Conservation (phyloP, 2,797 vertebrate genomes). For the Sphenopsis melanotis region DNA sequence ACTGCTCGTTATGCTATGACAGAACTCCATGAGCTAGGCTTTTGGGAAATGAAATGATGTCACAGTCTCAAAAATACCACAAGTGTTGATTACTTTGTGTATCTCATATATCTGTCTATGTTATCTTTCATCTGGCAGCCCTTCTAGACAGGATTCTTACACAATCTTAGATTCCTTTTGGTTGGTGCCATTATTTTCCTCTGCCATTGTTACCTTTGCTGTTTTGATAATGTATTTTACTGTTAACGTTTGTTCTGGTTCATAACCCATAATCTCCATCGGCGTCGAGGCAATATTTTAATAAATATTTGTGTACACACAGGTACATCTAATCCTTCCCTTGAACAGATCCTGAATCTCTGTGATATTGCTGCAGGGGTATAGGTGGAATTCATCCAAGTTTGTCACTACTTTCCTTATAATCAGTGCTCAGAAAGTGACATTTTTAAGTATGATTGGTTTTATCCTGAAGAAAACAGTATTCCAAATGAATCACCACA, state of each 20-base stretch:
- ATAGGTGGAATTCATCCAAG: background rate
- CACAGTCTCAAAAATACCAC: background rate
- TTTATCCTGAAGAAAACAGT: constrained; percentile 4
- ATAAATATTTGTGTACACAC: background rate
- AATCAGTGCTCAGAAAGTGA: background rate
- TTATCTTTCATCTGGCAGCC: background rate
- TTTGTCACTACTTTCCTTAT: background rate
- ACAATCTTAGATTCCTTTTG: background rate
- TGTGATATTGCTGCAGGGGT: background rate
- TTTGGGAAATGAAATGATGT: background rate
- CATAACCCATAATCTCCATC: background rate
- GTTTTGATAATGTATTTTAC: background rate
- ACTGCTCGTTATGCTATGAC: background rate
- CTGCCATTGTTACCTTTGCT: background rate
- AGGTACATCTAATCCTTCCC: background rate
- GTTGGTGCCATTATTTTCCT: background rate
- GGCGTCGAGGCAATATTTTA: background rate
- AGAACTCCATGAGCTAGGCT: background rate
- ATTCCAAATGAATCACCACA: background rate
- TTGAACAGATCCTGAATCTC: background rate
- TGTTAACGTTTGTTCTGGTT: background rate
- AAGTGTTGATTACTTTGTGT: background rate
- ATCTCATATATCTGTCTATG: background rate
- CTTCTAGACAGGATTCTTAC: background rate
- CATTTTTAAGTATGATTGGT: background rate